Conservation (phyloP, 2,888 invertebrate species). For the Apotomis betuletana region DNA sequence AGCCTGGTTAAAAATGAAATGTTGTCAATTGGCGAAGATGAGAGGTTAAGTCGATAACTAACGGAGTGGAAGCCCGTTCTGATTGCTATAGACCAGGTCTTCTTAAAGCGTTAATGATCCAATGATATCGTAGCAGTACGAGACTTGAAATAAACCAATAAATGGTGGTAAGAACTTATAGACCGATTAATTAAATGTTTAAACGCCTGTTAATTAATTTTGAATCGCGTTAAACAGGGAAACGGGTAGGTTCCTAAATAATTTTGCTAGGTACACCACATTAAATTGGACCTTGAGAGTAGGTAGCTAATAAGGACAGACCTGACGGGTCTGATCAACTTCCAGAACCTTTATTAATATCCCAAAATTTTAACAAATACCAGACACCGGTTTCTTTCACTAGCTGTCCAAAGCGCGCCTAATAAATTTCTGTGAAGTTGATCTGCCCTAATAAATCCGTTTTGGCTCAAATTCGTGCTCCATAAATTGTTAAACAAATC, state of each 20-base stretch:
- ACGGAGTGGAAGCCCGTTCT: too few relatives aligned
- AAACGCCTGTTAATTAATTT: too few relatives aligned
- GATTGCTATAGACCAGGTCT: too few relatives aligned
- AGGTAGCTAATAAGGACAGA: neutral
- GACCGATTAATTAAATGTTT: too few relatives aligned
- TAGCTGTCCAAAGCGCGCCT: slow-evolving; percentile 55
- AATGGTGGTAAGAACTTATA: too few relatives aligned
- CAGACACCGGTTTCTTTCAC: slow-evolving; percentile 59
- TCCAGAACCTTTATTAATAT: slow-evolving; percentile 29
- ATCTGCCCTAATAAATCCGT: slow-evolving; percentile 74
- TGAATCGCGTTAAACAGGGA: too few relatives aligned
- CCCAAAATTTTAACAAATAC: slow-evolving; percentile 54
- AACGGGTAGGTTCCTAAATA: neutral
- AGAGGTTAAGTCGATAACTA: too few relatives aligned
- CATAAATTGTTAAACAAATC: slow-evolving; percentile 79
- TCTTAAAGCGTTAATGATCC: too few relatives aligned
- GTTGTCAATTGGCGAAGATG: too few relatives aligned
- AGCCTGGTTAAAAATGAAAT: too few relatives aligned
- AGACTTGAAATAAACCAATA: too few relatives aligned
- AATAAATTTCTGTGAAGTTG: slow-evolving; percentile 72
- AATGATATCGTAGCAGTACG: too few relatives aligned
- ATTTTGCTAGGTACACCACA: neutral
- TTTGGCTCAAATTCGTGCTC: slow-evolving; percentile 73
- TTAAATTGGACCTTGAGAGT: neutral
- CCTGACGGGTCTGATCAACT: neutral